Evolutionary conservation across 53 echinoderm and acorn worm genomes (phyloP), one percentile per base, ranked within the genome.

Genomic region (Zoroaster sp.): DNA sequence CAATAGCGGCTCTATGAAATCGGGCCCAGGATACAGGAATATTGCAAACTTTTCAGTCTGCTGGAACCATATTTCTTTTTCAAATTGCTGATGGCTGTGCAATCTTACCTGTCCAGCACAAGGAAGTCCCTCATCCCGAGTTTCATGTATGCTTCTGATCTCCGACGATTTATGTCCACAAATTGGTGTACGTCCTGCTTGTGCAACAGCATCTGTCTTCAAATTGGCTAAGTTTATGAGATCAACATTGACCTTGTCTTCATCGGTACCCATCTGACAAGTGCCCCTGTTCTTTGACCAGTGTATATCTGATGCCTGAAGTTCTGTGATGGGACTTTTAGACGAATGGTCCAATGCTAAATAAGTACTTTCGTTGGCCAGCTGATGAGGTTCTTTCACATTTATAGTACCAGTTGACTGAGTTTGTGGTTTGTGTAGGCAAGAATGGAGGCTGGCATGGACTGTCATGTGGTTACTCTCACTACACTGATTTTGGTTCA

Each of bases 101-200:
- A n/a, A n/a, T n/a, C 85, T 87, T 74, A 97, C 97, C 94, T 98
- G 95, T 44, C 98, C 98, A 55, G 98, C 98, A 85, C 91, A 94
- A 14, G 98, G 93, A 4, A 91, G 83, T 36, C 87, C 91, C 3
- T 87, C 63, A 10, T 55, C 78, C 31, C 28, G 42, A 66, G 21
- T 66, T 2, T 2, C 79, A 8, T 4, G 63, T 20, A 14, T n/a
- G 41, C 65, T 34, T 31, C 18, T 33, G 18, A 45, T 7, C 12
- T 63, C 35, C 0, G 40, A 20, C 0, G 69, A 14, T 11, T 25
- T 32, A 31, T 66, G 40, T 13, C 31, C 59, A 15, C 73, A 63
- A 25, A 8, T n/a, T 46, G 68, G 14, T 14, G 33, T 38, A 9
- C 69, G 40, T 25, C 39, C 66, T 18, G 41, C 30, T 18, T 5